Evolutionary conservation across 2,888 invertebrate genomes (phyloP).

Genomic region (Odontomyia ornata): DNA sequence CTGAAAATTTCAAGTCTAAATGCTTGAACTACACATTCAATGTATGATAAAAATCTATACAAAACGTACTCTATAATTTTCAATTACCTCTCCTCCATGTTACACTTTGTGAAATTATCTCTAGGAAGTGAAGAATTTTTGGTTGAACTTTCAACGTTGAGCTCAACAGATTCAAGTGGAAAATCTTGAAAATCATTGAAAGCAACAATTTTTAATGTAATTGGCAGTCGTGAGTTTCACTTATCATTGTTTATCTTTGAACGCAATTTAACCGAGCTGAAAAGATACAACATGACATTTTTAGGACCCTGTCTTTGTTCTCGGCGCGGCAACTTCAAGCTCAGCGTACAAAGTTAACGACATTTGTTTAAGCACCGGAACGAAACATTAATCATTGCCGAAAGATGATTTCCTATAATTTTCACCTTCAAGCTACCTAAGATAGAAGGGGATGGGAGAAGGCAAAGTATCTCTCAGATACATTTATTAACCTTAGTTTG

Average conservation of each 20-base stretch:
- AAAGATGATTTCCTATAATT: constrained; percentile 48
- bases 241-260: constrained; percentile 48
- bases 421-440: constrained; percentile 46
- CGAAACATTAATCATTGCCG: constrained; percentile 48
- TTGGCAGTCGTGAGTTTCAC: constrained; percentile 50
- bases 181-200: constrained; percentile 16
- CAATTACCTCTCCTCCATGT: constrained; percentile 34
- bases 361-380: constrained; percentile 49
- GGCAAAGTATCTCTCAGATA: neutral
- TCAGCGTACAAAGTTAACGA: constrained; percentile 46
- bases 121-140: neutral
- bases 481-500: neutral
- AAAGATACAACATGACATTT: constrained; percentile 33
- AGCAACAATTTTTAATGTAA: constrained; percentile 36
- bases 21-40: neutral
- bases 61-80: constrained; percentile 40
- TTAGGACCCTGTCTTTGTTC: constrained; percentile 30
- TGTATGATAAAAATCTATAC: constrained; percentile 32
- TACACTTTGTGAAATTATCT: constrained; percentile 31
- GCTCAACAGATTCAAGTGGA: neutral
- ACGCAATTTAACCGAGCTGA: constrained; percentile 30
- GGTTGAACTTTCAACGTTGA: neutral
- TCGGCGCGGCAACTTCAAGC: constrained; percentile 4
- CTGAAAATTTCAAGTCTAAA: constrained; percentile 1
- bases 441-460: neutral